These are phyloP conservation scores for Coptodon rendalli DNA, from an alignment of 2,113 vertebrate genomes.

Conservation along the genomic window DNA sequence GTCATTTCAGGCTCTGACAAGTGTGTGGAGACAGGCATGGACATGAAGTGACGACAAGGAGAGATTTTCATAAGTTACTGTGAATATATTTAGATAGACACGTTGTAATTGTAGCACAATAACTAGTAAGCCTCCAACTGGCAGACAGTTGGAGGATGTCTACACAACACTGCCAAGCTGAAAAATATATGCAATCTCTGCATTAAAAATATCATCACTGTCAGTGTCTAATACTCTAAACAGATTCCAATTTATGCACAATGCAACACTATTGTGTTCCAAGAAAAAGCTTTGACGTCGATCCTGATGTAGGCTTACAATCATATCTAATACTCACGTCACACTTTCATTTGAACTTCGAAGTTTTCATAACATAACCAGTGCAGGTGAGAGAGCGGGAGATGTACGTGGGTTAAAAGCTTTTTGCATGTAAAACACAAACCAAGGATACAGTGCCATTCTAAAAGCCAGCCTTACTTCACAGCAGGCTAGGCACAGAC, in stretches of 20 bases:
- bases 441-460: not conserved
- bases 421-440: not conserved
- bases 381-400: not conserved
- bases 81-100: not conserved
- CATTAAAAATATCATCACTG: not conserved
- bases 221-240: not conserved
- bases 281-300: not conserved
- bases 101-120: not conserved
- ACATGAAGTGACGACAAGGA: not conserved
- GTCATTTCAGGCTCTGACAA: not conserved
- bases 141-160: not conserved
- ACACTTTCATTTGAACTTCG: not conserved
- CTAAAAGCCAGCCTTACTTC: not conserved
- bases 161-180: not conserved
- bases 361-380: not conserved
- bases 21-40: not conserved
- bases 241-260: not conserved
- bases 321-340: not conserved
- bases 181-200: not conserved
- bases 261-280: not conserved
- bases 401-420: not conserved
- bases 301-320: slow-evolving; percentile 4
- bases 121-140: not conserved
- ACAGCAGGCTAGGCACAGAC: not conserved
- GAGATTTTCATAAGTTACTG: not conserved